Percentiles rank a stretch among this genome's conserved stretches.
These are phyloP conservation scores for Pterobdella sp. DNA, from an alignment of 2,888 invertebrate species.

Conservation along the genomic window DNA sequence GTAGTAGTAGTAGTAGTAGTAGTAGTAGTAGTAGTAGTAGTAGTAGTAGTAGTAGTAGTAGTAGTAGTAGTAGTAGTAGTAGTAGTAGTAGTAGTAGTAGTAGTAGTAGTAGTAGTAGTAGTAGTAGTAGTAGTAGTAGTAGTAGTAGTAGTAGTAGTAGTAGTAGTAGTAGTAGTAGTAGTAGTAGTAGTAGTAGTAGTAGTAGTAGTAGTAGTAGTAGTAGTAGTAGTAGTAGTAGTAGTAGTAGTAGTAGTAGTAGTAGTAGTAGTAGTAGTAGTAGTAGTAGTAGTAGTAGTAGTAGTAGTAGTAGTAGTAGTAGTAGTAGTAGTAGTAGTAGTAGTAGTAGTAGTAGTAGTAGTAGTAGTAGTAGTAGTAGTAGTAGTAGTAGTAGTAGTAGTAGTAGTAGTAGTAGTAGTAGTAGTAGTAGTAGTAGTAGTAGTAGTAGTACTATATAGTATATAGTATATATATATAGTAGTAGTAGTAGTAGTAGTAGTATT, in stretches of 20 bases:
- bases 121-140: slow-evolving; percentile 25
- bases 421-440: slow-evolving; percentile 19
- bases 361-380: slow-evolving; percentile 23
- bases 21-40: slow-evolving; percentile 25
- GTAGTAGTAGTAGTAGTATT: neutral
- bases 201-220: slow-evolving; percentile 19
- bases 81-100: slow-evolving; percentile 24
- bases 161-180: slow-evolving; percentile 23
- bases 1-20: slow-evolving; percentile 24
- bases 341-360: slow-evolving; percentile 17
- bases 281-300: slow-evolving; percentile 25
- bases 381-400: slow-evolving; percentile 17
- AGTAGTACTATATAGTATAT: slow-evolving; percentile 23
- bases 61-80: slow-evolving; percentile 24
- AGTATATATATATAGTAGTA: neutral
- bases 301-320: slow-evolving; percentile 18
- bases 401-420: slow-evolving; percentile 19
- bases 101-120: slow-evolving; percentile 25
- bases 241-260: slow-evolving; percentile 25
- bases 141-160: slow-evolving; percentile 25
- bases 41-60: slow-evolving; percentile 25
- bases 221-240: slow-evolving; percentile 18
- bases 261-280: slow-evolving; percentile 25
- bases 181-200: slow-evolving; percentile 17
- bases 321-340: slow-evolving; percentile 18